Evolutionary conservation across 2,113 vertebrate genomes (phyloP).

Genomic region (Cervus canadensis): DNA sequence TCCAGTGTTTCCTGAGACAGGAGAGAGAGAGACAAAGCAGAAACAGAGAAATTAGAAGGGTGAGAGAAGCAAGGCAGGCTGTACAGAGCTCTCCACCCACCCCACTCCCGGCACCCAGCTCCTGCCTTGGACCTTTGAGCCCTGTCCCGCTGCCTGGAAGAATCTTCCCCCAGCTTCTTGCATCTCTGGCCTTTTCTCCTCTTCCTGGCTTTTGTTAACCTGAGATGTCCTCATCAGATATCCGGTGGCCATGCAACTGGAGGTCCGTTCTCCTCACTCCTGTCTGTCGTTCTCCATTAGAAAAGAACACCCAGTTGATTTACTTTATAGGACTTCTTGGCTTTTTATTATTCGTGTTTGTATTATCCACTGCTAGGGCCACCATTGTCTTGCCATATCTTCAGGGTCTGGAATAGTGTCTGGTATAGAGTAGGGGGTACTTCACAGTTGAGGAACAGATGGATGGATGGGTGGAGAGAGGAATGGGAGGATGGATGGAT

Average conservation of each 20-base stretch:
- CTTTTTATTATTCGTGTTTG: not conserved
- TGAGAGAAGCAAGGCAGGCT: no score
- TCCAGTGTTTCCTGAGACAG: not conserved
- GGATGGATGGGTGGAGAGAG: not conserved
- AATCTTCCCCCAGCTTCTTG: not conserved
- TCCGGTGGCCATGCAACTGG: not conserved
- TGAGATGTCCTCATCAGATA: not conserved
- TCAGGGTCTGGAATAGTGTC: not conserved
- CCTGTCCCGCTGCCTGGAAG: not conserved
- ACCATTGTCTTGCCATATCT: not conserved
- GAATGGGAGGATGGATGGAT: not conserved
- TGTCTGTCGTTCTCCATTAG: not conserved
- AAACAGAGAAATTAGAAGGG: not conserved
- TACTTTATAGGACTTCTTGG: not conserved
- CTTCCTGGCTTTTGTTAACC: not conserved
- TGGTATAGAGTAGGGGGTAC: not conserved
- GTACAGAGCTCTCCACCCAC: not conserved
- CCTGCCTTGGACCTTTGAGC: not conserved
- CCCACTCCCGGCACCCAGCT: not conserved
- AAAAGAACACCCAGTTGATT: not conserved
- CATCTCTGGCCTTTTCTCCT: not conserved
- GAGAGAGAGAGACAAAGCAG: not conserved
- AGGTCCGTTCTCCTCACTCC: not conserved
- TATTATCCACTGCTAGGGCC: not conserved
- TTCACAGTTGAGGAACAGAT: not conserved